Base-by-base conservation (phyloP, 2,113 vertebrate genomes). In the Pipra filicauda region DNA sequence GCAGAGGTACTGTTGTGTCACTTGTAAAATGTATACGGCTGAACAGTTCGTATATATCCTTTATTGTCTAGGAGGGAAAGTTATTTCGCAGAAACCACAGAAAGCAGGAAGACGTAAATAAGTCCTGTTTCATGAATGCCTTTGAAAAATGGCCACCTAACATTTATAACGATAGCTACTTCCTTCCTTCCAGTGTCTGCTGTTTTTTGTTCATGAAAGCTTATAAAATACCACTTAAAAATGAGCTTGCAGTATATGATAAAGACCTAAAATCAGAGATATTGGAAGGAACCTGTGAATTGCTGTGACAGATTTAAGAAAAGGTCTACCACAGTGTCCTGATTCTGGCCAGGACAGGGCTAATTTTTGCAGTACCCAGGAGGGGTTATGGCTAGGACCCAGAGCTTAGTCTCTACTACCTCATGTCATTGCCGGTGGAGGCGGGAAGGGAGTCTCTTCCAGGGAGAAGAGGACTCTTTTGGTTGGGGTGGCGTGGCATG, bases 81-180 rank as follows among this genome's bases (percentile, higher is more conserved):
- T n/a, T 61, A 43, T 37, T 93, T 71, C 71, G 35, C 69, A 67
- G 86, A 79, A 89, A 24, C 24, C 9, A 3, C 51, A 31, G 73
- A 74, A 80, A 83, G 43, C 72, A 83, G 77, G 69, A 86, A 88
- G 69, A 37, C 17, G 27, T 64, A 83, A 85, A 54, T 90, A 58
- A 0, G 1, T 81, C 21, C 33, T 0, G 2, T 52, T 84, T 91
- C 37, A 64, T 44, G 44, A 79, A 83, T 27, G 49, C 26, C 61
- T 84, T 80, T 64, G 67, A 58, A 62, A 67, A 78, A 64, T 48
- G 61, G 24, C n/a, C 33, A 41, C 12, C 11, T 28, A 87, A 12
- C 27, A n/a, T 66, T 81, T 86, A 8, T 28, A 48, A 39, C 6
- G 35, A 43, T 48, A 80, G 26, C 37, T 69, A 28, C 74, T 91